phyloP scores from a whole-genome alignment of 2,113 vertebrate species.

The Hemiscyllium ocellatum region DNA sequence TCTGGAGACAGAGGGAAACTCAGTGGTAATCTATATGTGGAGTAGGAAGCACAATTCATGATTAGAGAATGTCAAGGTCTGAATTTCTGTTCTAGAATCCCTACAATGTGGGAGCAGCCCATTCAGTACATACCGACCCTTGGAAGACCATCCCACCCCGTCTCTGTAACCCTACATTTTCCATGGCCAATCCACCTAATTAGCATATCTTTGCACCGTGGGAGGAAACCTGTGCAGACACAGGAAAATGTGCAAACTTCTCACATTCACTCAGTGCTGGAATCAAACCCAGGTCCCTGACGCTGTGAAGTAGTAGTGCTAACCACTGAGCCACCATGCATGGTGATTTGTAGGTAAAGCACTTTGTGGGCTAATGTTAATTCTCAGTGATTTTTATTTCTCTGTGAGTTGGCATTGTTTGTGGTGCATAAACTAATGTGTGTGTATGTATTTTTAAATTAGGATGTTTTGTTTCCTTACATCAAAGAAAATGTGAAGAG shows the following conservation, averaged over 20 bases:
- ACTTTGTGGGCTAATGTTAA: neutral
- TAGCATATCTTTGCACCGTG: too few relatives aligned
- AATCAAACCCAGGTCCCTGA: too few relatives aligned
- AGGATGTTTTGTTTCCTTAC: constrained; percentile 92
- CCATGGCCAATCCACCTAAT: too few relatives aligned
- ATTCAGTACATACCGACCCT: too few relatives aligned
- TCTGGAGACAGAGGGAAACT: neutral
- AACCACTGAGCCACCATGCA: too few relatives aligned
- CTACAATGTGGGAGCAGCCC: too few relatives aligned
- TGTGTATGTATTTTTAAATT: constrained; percentile 37
- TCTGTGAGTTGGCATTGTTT: neutral
- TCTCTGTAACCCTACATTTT: too few relatives aligned
- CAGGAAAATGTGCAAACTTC: too few relatives aligned
- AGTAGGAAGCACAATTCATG: neutral
- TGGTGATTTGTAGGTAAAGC: neutral
- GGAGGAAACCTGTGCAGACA: too few relatives aligned
- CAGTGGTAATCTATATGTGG: neutral
- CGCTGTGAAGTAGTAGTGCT: too few relatives aligned
- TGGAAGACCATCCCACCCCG: too few relatives aligned
- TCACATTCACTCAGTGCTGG: too few relatives aligned
- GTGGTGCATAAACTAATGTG: neutral
- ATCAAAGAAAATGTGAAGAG: constrained; percentile 82
- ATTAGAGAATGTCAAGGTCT: neutral
- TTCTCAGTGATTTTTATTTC: neutral
- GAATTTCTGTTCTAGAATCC: neutral